Base-by-base conservation (phyloP, 2,113 vertebrate genomes). In the Mohoua ochrocephala region DNA sequence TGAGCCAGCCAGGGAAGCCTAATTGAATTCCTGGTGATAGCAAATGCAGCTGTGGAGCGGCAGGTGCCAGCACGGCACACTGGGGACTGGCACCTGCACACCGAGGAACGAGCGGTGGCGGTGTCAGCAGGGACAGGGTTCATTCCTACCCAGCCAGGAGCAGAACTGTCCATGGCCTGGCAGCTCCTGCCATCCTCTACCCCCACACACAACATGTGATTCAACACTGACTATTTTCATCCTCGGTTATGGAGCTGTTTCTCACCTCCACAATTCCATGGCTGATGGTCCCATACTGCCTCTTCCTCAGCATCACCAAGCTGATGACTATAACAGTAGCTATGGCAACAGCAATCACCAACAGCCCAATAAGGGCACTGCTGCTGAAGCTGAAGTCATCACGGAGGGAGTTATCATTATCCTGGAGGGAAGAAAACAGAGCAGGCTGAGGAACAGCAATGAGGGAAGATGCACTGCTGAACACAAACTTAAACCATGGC, bases 261-360 rank as follows among this genome's bases (percentile, higher is more conserved):
- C 99, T 98, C 92, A 99, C 99, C 99, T 99, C 99, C 98, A 99
- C 99, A 52, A 99, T 99, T 50, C 99, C 99, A 9, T 99, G 99
- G 96, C 99, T 99, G 98, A 99, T 99, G 95, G 99, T 99, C 73
- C 99, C 99, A 2, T 99, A 99, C 87, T 99, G 99, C 95, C 99
- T 98, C 98, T 99, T 99, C 98, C 99, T 98, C 98, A 99, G 97
- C 96, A 99, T 98, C 98, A 99, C 99, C 97, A 99, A 97, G 95
- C 99, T 99, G 98, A 99, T 99, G 92, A 99, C 99, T 65, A 99
- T 99, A 75, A 99, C 98, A 0, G 99, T 99, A 67, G 99, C 99
- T 95, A 99, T 98, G 95, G 99, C 99, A 95, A 99, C 99, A 0
- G 99, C 99, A 18, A 99, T 99, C 96, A 99, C 99, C 97, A 99